Base-by-base conservation (phyloP, 1,140 invertebrate genomes). In the Caenorhabditis brenneri region DNA sequence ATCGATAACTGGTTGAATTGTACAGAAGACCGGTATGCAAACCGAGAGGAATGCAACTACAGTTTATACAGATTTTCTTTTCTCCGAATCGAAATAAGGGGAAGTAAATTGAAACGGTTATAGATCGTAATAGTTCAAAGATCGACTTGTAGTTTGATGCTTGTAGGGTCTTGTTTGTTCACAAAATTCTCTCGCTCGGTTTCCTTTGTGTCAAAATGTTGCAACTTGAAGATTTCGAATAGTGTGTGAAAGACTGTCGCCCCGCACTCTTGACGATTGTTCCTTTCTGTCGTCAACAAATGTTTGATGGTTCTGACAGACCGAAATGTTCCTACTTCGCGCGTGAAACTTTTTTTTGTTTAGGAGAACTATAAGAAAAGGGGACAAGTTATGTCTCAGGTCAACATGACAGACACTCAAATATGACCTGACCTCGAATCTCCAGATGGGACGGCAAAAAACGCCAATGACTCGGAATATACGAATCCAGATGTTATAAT, bases 81-180 rank as follows among this genome's bases (percentile, higher is more conserved):
- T 65, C 22, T 74, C 7, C 19, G 15, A 16, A 19, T 1, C 9
- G n/a, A 24, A 42, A 19, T n/a, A 19, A 55, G 10, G 27, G 12
- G 33, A 22, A 0, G 19, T n/a, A 15, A 42, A 19, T 42, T 2
- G 36, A 42, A 74, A 33, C 3, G 2, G 31, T 19, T 33, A 16
- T n/a, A 31, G 58, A 60, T 33, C 29, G 19, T 65, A 74, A 74
- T 33, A 74, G 65, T 74, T 74, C 65, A 74, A 39, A 74, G 33
- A 42, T 74, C 36, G 65, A 74, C 33, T 22, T 42, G 65, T 74
- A 74, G 65, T 74, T 74, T 74, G 65, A 42, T 74, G 33, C 65
- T 74, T 74, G 65, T 74, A 74, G 27, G n/a, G 36, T 74, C 27
- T 42, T 74, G n/a, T 74, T 74, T 74, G 65, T 74, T 74, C 65